Conservation (phyloP, 2,888 invertebrate genomes). For the Drosophila phalerata region DNA sequence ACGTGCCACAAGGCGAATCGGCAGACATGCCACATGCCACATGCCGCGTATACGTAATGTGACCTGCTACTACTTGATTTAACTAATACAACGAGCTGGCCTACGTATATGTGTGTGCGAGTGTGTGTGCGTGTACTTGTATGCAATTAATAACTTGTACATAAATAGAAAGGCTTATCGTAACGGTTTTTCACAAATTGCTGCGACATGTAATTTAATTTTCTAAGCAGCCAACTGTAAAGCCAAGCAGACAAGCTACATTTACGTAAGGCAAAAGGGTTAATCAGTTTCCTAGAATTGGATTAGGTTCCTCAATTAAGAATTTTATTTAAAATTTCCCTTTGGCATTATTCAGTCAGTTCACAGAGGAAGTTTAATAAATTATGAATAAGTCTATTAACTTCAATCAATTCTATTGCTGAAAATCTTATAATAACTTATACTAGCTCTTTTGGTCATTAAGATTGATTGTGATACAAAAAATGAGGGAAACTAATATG, state of each 20-base stretch:
- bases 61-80: slow-evolving; percentile 56
- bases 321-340: slow-evolving; percentile 1
- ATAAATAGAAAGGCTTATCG: slow-evolving; percentile 51
- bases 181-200: slow-evolving; percentile 36
- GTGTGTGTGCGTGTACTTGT: slow-evolving; percentile 19
- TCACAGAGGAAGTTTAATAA: background rate
- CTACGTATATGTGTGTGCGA: slow-evolving; percentile 4
- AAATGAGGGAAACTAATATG: no score
- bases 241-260: slow-evolving; percentile 1
- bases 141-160: slow-evolving; percentile 68
- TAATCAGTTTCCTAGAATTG: slow-evolving; percentile 17
- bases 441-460: no score
- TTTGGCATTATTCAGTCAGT: background rate
- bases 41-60: slow-evolving; percentile 60
- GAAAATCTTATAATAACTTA: no score
- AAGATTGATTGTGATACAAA: no score
- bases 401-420: background rate
- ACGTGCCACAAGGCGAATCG: slow-evolving; percentile 51
- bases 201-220: slow-evolving; percentile 54
- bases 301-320: slow-evolving; percentile 2
- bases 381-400: background rate
- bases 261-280: slow-evolving; percentile 17
- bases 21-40: slow-evolving; percentile 30
- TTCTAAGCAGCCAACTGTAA: slow-evolving; percentile 33
- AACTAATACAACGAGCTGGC: slow-evolving; percentile 45